These are phyloP conservation scores for Eupithecia abbreviata DNA, from an alignment of 2,888 invertebrate species.

Conservation along the genomic window DNA sequence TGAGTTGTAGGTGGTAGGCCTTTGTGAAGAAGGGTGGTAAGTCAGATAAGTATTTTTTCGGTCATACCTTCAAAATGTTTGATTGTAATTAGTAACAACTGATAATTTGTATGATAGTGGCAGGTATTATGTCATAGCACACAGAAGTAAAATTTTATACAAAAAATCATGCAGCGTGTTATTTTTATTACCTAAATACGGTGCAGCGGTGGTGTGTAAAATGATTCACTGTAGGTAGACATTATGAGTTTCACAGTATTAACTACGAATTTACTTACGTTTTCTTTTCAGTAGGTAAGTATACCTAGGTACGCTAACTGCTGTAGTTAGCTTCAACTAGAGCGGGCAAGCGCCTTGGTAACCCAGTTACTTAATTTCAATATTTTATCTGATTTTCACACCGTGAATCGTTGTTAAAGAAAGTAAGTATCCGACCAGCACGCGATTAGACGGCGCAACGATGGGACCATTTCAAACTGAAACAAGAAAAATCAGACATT, in stretches of 20 bases:
- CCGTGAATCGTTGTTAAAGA: not conserved
- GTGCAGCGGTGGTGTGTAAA: not conserved
- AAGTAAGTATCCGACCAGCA: not conserved
- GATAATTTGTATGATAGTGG: not conserved
- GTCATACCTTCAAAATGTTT: too few species aligned
- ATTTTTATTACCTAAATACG: not conserved
- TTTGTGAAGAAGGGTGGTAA: constrained; percentile 25
- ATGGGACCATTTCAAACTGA: not conserved
- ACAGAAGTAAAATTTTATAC: not conserved
- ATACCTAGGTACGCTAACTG: too few species aligned
- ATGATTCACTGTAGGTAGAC: not conserved
- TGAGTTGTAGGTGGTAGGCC: constrained; percentile 57
- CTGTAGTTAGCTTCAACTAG: too few species aligned
- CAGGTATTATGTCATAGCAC: not conserved
- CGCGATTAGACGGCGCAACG: too few species aligned
- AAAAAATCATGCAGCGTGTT: not conserved
- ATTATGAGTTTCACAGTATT: not conserved
- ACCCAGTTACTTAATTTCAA: too few species aligned
- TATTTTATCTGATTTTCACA: not conserved
- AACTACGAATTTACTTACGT: too few species aligned
- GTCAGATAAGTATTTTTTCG: not conserved
- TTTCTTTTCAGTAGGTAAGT: too few species aligned
- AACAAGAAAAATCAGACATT: not conserved
- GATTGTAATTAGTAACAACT: not conserved
- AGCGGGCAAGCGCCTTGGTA: too few species aligned